phyloP scores from a whole-genome alignment of 2,888 invertebrate species.

The Gari tellinella region DNA sequence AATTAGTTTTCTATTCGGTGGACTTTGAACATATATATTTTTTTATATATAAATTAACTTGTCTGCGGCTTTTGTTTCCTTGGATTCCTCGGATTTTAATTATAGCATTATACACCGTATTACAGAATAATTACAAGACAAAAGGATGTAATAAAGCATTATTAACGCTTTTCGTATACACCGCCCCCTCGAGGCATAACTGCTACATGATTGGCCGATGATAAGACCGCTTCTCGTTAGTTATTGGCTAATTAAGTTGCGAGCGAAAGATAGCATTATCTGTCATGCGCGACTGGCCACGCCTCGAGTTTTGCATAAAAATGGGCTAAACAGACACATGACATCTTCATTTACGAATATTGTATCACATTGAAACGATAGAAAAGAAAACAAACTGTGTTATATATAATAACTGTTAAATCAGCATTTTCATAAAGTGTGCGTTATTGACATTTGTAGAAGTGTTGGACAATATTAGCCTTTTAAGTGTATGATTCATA shows the following conservation, averaged over 20 bases:
- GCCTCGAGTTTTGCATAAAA: conserved; percentile 62
- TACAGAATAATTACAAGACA: too few species aligned
- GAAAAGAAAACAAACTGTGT: conserved; percentile 1
- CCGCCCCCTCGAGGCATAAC: conserved; percentile 50
- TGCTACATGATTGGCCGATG: conserved; percentile 43
- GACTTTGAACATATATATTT: too few species aligned
- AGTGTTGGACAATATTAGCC: neutral
- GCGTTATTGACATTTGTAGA: conserved; percentile 1
- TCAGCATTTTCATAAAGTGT: neutral
- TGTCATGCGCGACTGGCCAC: conserved; percentile 47
- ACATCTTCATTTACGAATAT: conserved; percentile 44
- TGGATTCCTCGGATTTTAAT: too few species aligned
- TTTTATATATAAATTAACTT: too few species aligned
- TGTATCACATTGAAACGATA: conserved; percentile 7
- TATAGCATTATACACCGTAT: too few species aligned
- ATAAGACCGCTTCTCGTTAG: conserved; percentile 18
- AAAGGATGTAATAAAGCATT: neutral
- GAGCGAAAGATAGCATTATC: conserved; percentile 21
- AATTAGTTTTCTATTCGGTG: too few species aligned
- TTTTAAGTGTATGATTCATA: neutral
- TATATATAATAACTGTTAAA: neutral
- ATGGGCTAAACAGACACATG: conserved; percentile 31
- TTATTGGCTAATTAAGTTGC: conserved; percentile 53
- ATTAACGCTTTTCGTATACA: neutral
- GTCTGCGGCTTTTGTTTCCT: too few species aligned